Evolutionary conservation across 2,113 vertebrate genomes (phyloP), one percentile per base, ranked within the genome.

Genomic region (Phrynocephalus versicolor): DNA sequence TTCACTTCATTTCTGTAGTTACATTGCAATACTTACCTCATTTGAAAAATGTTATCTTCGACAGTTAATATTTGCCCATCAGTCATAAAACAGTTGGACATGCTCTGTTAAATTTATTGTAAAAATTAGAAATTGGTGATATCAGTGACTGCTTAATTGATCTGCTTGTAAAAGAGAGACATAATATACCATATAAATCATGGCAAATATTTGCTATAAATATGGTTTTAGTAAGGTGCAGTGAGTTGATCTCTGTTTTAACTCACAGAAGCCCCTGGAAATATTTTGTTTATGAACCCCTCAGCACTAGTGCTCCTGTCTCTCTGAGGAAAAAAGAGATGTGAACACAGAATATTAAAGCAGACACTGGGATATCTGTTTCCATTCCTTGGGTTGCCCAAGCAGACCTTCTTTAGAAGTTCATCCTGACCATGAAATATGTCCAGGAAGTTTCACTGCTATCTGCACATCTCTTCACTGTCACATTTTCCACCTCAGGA

Each of bases 141-240:
- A 91, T 91, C 86, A 93, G 87, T 86, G 57, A 12, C 82, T 58
- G 87, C 91, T 86, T 92, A 92, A 87, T 88, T 92, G 76, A 27
- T 39, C 7, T 87, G 82, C 76, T 57, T 88, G 78, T 65, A 84
- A 51, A 81, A 89, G 78, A 16, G 25, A 79, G 62, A 35, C 39
- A 88, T 55, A 39, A 75, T 88, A 88, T 88, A 88, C 90, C 90
- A 90, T 88, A 82, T 73, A n/a, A 88, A 87, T 90, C 0, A 88
- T 79, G 71, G 82, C 3, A 88, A 85, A 90, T 83, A 60, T 69
- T 88, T 93, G 89, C 39, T 85, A 2, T 78, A 85, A 89, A 69
- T 82, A 85, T 89, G 89, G 45, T 33, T 55, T 87, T 87, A 74
- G 81, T 8, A 67, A 60, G 30, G 35, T 27, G 12, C 30, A 81